Conservation (phyloP, 1,140 invertebrate genomes). For the Drosophila sp. region DNA sequence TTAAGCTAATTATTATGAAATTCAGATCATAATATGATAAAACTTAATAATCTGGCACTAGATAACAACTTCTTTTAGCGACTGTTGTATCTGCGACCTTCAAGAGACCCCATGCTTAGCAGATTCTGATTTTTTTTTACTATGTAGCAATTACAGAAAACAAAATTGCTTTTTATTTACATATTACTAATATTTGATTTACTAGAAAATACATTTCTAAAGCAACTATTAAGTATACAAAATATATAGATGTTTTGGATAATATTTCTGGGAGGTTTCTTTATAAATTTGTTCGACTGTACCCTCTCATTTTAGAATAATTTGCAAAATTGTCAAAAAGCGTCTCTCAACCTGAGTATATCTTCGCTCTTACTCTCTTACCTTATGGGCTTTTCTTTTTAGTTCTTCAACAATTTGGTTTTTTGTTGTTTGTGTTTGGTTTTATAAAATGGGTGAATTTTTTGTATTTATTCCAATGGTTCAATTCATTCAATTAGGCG, state of each 20-base stretch:
- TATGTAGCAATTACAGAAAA: too few species aligned
- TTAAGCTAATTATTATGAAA: too few species aligned
- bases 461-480: neutral
- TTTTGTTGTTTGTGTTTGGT: too few species aligned
- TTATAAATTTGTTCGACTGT: neutral
- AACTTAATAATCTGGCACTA: neutral
- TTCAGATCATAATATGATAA: too few species aligned
- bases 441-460: slow-evolving; percentile 8
- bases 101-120: slow-evolving; percentile 2
- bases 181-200: too few species aligned
- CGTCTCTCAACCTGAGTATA: neutral
- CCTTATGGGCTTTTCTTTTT: neutral
- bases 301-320: neutral
- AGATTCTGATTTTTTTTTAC: too few species aligned
- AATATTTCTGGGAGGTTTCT: neutral
- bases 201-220: too few species aligned
- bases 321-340: neutral
- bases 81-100: neutral
- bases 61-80: neutral
- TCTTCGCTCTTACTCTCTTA: neutral
- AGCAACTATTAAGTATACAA: too few species aligned
- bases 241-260: neutral
- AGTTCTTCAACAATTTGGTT: neutral
- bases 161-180: too few species aligned
- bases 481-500: slow-evolving; percentile 23